Evolutionary conservation across 2,797 vertebrate genomes (phyloP).

Genomic region (Anguilla pacifica): DNA sequence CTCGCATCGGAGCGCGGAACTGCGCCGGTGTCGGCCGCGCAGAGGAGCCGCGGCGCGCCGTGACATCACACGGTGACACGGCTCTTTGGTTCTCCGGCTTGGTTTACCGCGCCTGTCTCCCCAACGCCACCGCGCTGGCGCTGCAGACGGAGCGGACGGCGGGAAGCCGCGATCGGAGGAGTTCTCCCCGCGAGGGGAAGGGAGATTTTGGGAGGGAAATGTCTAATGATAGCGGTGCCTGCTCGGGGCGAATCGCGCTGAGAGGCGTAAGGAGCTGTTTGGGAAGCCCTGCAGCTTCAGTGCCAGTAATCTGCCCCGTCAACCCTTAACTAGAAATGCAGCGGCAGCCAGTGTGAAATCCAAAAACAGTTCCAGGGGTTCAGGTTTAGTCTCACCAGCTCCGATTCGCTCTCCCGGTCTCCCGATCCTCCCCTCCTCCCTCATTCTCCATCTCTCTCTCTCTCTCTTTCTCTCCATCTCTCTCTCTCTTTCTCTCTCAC

Average conservation of each 20-base stretch:
- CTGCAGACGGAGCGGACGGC: not conserved
- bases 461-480: not conserved
- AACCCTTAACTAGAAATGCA: conserved; percentile 34
- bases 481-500: conserved; percentile 14
- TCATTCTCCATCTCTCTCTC: not conserved
- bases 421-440: conserved; percentile 18
- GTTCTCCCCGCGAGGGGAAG: not conserved
- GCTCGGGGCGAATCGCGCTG: not conserved
- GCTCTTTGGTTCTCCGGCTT: no score
- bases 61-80: not conserved
- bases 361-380: conserved; percentile 30
- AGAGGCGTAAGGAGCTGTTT: not conserved
- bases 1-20: not conserved
- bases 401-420: conserved; percentile 34
- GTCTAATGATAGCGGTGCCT: conserved; percentile 1
- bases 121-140: not conserved
- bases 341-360: conserved; percentile 28
- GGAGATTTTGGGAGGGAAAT: not conserved
- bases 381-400: conserved; percentile 32
- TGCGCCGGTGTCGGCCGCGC: not conserved
- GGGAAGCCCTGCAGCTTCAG: not conserved
- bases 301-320: conserved; percentile 48
- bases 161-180: not conserved
- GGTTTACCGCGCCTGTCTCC: not conserved
- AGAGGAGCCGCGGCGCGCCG: not conserved